Base-by-base conservation (phyloP, 2,797 vertebrate genomes). In the Pogoniulus pusillus region DNA sequence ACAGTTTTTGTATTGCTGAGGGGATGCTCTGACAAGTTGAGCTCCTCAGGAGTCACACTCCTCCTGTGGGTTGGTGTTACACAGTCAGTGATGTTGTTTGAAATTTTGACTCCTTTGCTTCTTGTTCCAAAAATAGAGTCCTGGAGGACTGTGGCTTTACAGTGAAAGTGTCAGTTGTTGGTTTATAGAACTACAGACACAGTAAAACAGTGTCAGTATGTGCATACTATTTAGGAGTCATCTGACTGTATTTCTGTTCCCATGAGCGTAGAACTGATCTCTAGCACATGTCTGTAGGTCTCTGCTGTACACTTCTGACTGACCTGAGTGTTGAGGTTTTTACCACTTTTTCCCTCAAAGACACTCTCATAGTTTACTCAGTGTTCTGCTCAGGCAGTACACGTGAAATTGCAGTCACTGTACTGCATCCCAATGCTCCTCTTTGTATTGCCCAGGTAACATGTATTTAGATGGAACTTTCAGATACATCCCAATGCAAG, bases 271-370 rank as follows among this genome's bases (percentile, higher is more conserved):
- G 23, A 43, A 35, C 22, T 0, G 6, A n/a, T 70, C 14, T 19
- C 64, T 23, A 43, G 5, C 1, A 1, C 3, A 24, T 0, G 0
- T 62, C 12, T 41, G 2, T 14, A 34, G 1, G 6, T 29, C 27
- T 76, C 6, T 7, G 14, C 15, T 80, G 2, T 49, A 45, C 10
- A 24, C 7, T 55, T 85, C 13, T 39, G 43, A 8, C 13, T 34
- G 62, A 58, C 8, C 7, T 74, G 58, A 79, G 15, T 0, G 0
- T n/a, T 1, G 27, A 12, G 41, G 6, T 20, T 62, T 72, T 34
- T 6, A 4, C 30, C 0, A 0, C 68, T 73, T 59, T 72, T 41
- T 57, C 64, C 26, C 34, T 74, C 34, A 75, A 57, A 84, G 14
- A 8, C 7, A 58, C 4, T 62, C 77, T 74, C 9, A 35, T 64